A percentile compares a stretch with the other conserved stretches of the same genome.
phyloP scores from a whole-genome alignment of 2,797 vertebrate genomes.

The Lacerta agilis region DNA sequence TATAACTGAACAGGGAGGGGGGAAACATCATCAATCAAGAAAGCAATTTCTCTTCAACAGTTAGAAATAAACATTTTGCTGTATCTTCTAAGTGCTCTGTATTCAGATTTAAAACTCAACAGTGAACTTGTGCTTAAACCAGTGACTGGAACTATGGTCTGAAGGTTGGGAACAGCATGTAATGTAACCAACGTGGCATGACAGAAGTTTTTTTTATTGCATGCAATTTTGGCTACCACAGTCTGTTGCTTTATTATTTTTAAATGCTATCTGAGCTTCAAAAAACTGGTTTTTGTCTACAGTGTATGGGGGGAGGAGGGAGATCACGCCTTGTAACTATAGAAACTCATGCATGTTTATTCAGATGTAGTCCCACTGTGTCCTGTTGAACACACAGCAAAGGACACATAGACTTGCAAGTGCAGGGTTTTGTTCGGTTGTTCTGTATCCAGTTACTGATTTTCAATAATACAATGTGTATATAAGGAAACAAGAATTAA shows the following conservation, averaged over 20 bases:
- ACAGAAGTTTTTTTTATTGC: background rate
- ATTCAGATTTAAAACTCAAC: background rate
- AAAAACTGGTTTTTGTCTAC: background rate
- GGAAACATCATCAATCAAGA: background rate
- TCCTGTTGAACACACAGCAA: background rate
- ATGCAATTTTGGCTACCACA: background rate
- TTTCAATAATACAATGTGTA: background rate
- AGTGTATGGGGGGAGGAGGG: background rate
- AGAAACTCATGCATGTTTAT: background rate
- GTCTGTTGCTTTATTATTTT: background rate
- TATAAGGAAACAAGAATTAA: no score
- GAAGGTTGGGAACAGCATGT: background rate
- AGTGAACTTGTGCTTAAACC: background rate
- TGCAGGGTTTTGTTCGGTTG: background rate
- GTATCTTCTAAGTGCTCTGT: background rate
- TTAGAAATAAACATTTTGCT: background rate
- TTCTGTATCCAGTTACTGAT: background rate
- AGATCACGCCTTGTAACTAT: background rate
- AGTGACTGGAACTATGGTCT: background rate
- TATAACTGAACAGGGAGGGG: background rate
- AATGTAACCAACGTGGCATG: background rate
- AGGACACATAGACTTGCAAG: background rate
- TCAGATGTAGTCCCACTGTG: background rate
- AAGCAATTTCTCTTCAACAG: background rate
- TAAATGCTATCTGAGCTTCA: background rate